Base-by-base conservation (phyloP, 2,888 invertebrate genomes). In the Clivina fossor region DNA sequence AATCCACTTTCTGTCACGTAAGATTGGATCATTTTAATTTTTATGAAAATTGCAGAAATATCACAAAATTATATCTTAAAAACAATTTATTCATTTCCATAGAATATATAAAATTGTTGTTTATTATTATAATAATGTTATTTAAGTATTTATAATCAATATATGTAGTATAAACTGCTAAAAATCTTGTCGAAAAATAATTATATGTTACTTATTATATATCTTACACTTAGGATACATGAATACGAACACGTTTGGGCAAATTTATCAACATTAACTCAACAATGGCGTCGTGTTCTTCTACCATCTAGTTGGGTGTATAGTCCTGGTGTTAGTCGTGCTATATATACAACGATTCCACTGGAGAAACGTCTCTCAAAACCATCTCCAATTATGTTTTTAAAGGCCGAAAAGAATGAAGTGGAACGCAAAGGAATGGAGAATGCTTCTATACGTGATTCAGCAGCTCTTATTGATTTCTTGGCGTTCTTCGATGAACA, bases 351-450 rank as follows among this genome's bases (percentile, higher is more conserved):
- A 24, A 78, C 79, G 58, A 76, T 88, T 35, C 81, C 83, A 0
- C 68, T 72, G 22, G 75, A 80, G 22, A 84, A 85, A 66, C 70
- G 75, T 47, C 66, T 86, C 30, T 77, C 81, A 59, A 78, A 78
- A 56, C 77, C 85, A 3, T 94, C 93, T 0, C 94, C 94, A 0
- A 85, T 96, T 26, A 85, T 93, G 46, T 80, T 83, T 57, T 76
- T 93, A 75, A 93, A 94, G 69, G 91, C 93, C 0, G 81, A 86
- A 62, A 98, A 98, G 74, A 96, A 94, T 68, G 73, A 77, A 0
- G 79, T 83, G 0, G 93, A 94, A 74, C 81, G 83, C 16, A 77
- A 79, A 48, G 93, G 93, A 41, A 93, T 95, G 93, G 80, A 82
- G 62, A 80, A 76, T 44, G 90, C 93, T 0, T 93, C 95, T 69